These are phyloP conservation scores for Enteromius anoplus DNA, from an alignment of 2,797 vertebrate species.

Conservation along the genomic window DNA sequence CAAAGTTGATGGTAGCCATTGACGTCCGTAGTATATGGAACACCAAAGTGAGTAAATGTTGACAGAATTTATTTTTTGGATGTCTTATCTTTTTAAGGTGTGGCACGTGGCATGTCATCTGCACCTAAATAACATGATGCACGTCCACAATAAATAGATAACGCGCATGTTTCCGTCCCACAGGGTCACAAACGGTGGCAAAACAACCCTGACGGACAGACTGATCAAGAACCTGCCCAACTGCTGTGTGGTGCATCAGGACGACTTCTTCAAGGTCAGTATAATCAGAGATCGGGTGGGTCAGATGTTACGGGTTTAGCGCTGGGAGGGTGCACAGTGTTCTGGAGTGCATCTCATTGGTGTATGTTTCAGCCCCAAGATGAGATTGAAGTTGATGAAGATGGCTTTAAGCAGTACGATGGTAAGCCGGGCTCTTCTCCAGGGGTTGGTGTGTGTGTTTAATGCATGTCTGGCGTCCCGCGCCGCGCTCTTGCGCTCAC, in stretches of 20 bases:
- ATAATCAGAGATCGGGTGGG: not conserved
- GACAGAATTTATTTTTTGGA: not conserved
- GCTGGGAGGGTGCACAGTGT: slow-evolving; percentile 66
- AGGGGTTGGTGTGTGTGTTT: slow-evolving; percentile 55
- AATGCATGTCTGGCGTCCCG: slow-evolving; percentile 43
- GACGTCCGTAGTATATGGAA: not conserved
- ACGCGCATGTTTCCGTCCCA: not conserved
- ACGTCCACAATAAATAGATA: not conserved
- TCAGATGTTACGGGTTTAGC: slow-evolving; percentile 21
- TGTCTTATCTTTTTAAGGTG: not conserved
- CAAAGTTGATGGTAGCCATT: not conserved
- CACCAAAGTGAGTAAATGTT: not conserved
- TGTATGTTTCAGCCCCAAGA: slow-evolving; percentile 92
- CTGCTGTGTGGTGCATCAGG: slow-evolving; percentile 91
- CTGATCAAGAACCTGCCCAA: slow-evolving; percentile 84
- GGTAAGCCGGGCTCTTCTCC: slow-evolving; percentile 84
- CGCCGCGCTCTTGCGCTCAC: not conserved
- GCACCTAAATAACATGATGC: not conserved
- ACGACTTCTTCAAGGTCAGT: slow-evolving; percentile 94
- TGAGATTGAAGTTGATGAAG: slow-evolving; percentile 91
- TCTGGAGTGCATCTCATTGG: slow-evolving; percentile 78
- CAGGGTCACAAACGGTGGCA: slow-evolving; percentile 91
- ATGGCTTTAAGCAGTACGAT: slow-evolving; percentile 97
- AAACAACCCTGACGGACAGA: slow-evolving; percentile 87
- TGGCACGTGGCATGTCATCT: not conserved